Conservation (phyloP, 2,113 vertebrate species). For the Lycaon pictus region DNA sequence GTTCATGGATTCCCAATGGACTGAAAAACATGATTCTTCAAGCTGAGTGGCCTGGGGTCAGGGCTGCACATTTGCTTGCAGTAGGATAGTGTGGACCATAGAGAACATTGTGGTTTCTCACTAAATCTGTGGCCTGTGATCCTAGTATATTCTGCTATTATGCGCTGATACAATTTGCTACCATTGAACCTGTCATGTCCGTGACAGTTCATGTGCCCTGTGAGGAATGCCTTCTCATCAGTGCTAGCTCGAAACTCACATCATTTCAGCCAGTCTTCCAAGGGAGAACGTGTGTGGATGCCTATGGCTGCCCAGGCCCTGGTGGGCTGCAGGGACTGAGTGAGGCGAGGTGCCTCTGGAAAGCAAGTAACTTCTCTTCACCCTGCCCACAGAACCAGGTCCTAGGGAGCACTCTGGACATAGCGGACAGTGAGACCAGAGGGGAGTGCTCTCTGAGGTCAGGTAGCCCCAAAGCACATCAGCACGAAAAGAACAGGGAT, state of each 20-base stretch:
- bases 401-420: neutral
- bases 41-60: neutral
- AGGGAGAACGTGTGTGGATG: neutral
- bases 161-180: neutral
- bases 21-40: neutral
- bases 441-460: neutral
- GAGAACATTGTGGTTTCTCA: neutral
- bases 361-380: neutral
- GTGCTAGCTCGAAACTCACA: neutral
- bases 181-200: neutral
- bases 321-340: neutral
- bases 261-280: neutral
- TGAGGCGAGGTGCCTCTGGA: neutral
- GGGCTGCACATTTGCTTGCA: neutral
- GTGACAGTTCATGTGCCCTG: neutral
- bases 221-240: neutral
- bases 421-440: neutral
- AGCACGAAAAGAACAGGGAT: neutral
- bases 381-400: neutral
- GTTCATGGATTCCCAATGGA: neutral
- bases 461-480: neutral
- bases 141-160: neutral
- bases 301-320: neutral
- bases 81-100: neutral
- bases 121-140: neutral